Base-by-base conservation (phyloP, 2,888 invertebrate species). In the Amphipyra berbera region DNA sequence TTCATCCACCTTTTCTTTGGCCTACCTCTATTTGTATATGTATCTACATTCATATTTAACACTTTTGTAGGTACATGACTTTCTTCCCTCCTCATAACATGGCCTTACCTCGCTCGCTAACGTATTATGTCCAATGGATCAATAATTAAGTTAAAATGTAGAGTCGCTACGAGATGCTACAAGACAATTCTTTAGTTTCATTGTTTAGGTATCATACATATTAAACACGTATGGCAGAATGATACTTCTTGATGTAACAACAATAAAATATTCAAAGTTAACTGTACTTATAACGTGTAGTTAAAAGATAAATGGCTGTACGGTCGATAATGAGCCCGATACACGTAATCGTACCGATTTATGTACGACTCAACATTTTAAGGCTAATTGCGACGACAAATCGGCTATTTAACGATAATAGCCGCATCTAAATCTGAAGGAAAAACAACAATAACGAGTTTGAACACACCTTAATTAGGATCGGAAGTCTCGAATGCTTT, bases 321-420 rank as follows among this genome's bases (percentile, higher is more conserved):
- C 48, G 49, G 55, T 48, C 67, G 64, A 79, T 81, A 83, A 82
- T 79, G 81, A 82, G 69, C 70, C 73, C 79, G 77, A 83, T 83
- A 81, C 67, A 79, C 72, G 79, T 86, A 85, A 86, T 83, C 81
- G 81, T 82, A 85, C 79, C 84, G 82, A 87, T 89, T 89, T 87
- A 88, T 87, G 88, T 81, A 82, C 78, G 76, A 80, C 73, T 76
- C 69, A 75, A 83, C 86, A 88, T 89, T 91, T 90, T 89, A 88
- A 90, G 88, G 88, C 87, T 90, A 91, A 92, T 92, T 90, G 85
- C 89, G 77, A 83, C 79, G 82, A 86, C 86, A 88, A 88, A 89
- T 89, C 86, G 86, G 45, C 83, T 88, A 87, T 87, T 88, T 87
- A 86, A 88, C 86, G 89, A 87, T 90, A 92, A 92, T 87, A 82